Base-by-base conservation (phyloP, 1,140 invertebrate species). In the Hypsibius dujardini region DNA sequence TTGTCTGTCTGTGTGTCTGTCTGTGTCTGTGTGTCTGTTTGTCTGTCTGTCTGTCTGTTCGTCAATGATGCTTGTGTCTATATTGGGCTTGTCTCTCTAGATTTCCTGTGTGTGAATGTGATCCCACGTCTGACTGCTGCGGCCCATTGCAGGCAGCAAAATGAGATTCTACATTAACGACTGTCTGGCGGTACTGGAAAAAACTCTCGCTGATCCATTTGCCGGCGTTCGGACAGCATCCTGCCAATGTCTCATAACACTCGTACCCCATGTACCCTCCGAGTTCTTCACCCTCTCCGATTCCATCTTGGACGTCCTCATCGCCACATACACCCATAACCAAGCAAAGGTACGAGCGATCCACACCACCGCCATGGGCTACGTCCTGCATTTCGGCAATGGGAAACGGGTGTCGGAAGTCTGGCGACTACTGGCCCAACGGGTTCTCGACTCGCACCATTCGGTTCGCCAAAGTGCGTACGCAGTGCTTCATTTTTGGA, bases 241-340 rank as follows among this genome's bases (percentile, higher is more conserved):
- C 42, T 67, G 62, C 42, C 12, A 45, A 3, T 15, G 12, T 45
- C 12, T 67, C 12, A 42, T 15, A 7, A 67, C 62, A 12, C 12
- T 67, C 12, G 62, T 45, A 7, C 12, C 42, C 3, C 12, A 12
- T 45, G 12, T 67, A 7, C 12, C 3, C 12, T 12, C 7, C 7
- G 62, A 67, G 12, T 67, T 67, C 62, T 45, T 67, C 62, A 15
- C 62, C 62, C 12, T 7, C 12, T 67, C 62, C 62, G 62, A 67
- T 42, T 42, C 62, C 12, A 67, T 67, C 62, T 15, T 67, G 12
- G 62, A 67, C 62, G 62, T 45, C 12, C 62, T 67, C 45, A 12
- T 67, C 7, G 62, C 62, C 7, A 67, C 62, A 3, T 67, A 15
- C 62, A 42, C 42, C 62, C 62, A 67, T 45, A 67, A 67, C 42